These are phyloP conservation scores for Acanthacorydalis orientalis DNA, from an alignment of 2,888 invertebrate species.

Conservation along the genomic window DNA sequence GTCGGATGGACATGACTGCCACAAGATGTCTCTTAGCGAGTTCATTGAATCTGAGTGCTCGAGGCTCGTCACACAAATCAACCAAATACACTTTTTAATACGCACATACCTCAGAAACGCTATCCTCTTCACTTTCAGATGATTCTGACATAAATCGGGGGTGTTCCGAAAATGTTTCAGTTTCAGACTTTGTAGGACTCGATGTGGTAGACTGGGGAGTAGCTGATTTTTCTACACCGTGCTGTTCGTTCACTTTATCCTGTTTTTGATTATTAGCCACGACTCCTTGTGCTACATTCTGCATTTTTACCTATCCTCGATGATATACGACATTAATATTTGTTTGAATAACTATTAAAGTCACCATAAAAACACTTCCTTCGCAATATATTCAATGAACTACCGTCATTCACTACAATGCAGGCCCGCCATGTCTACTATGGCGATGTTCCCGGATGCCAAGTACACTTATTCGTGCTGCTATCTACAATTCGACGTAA, in stretches of 20 bases:
- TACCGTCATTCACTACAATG: conserved; percentile 47
- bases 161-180: conserved; percentile 74
- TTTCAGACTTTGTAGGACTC: conserved; percentile 70
- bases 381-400: conserved; percentile 14
- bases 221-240: conserved; percentile 52
- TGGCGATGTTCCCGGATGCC: conserved; percentile 52
- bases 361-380: conserved; percentile 5
- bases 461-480: conserved; percentile 11
- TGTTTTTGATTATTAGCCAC: conserved; percentile 66
- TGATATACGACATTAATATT: conserved; percentile 31
- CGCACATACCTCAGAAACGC: conserved; percentile 78
- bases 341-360: conserved; percentile 10
- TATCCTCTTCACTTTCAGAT: conserved; percentile 92
- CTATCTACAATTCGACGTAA: too few relatives aligned
- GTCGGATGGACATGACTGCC: conserved; percentile 13
- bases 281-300: conserved; percentile 71
- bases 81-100: conserved; percentile 13
- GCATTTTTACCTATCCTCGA: conserved; percentile 65
- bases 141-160: conserved; percentile 84
- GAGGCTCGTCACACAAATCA: conserved; percentile 16
- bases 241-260: conserved; percentile 60
- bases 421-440: conserved; percentile 68
- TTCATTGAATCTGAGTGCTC: conserved; percentile 32
- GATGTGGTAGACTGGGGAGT: conserved; percentile 73
- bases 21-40: conserved; percentile 53